Evolutionary conservation across 2,888 invertebrate genomes (phyloP), one percentile per base, ranked within the genome.

Genomic region (Leptopilina drosophilae): DNA sequence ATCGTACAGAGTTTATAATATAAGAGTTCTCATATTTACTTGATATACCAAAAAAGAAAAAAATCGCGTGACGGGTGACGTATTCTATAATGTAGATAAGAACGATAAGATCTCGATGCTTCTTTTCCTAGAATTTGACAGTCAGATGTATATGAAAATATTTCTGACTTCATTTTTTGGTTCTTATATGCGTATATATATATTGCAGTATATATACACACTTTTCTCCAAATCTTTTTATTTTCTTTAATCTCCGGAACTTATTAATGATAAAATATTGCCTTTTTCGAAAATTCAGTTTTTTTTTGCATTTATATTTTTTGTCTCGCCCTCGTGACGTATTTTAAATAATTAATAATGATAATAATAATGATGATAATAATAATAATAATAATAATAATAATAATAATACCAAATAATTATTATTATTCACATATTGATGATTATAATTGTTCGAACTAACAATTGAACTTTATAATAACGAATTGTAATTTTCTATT

Each of bases 111-210:
- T 26, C 49, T 53, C 14, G 53, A 26, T 53, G 49, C 42, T 67
- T 20, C 64, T 15, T 64, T 64, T 64, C 64, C 26, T 9, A 33
- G 64, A 64, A 64, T 64, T 64, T 33, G 64, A 33, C 64, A 64
- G 20, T 20, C 20, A 64, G 64, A 59, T 46, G 64, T 33, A 15
- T 64, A 15, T 64, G 64, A 64, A 64, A 64, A 64, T 64, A 33
- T 64, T 64, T 64, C 33, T 64, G 26, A 64, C 11, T 64, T 64
- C 64, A 59, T 59, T 59, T 7, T n/a, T 15, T 59, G 7, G 7
- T 59, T 59, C 15, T n/a, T 56, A 33, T 14, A n/a, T n/a, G n/a
- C n/a, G 1, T 20, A 20, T 20, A 20, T 20, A 59, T n/a, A 59
- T 33, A 33, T 33, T 33, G 33, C 33, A 33, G 33, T 59, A 8